Conservation (phyloP, 92 coral and sea anemone species). For the Porites rus region DNA sequence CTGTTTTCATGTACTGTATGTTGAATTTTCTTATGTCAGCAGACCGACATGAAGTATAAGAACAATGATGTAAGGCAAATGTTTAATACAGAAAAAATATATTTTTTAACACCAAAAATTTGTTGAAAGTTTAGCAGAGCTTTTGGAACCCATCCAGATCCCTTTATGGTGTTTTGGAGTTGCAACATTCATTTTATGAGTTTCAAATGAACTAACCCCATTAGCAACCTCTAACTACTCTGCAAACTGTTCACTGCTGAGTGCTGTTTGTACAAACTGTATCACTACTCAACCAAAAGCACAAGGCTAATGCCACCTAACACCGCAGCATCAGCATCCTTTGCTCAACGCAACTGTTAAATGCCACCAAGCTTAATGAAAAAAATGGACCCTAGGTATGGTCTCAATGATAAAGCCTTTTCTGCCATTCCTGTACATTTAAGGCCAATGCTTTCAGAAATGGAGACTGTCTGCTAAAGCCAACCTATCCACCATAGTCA, state of each 20-base stretch:
- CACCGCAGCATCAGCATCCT: neutral
- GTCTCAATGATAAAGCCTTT: neutral
- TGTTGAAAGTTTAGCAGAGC: too few relatives aligned
- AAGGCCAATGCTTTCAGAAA: neutral
- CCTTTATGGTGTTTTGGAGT: too few relatives aligned
- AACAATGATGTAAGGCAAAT: too few relatives aligned
- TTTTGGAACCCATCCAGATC: too few relatives aligned
- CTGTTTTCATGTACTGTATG: too few relatives aligned
- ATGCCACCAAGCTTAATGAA: neutral
- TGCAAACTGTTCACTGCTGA: neutral
- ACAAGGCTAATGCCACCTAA: constrained; percentile 1
- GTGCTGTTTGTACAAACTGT: too few relatives aligned
- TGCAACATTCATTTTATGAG: too few relatives aligned
- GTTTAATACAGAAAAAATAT: too few relatives aligned
- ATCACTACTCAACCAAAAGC: neutral
- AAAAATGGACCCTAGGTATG: neutral
- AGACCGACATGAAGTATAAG: too few relatives aligned
- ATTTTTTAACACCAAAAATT: too few relatives aligned
- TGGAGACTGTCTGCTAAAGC: neutral
- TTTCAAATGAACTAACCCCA: too few relatives aligned
- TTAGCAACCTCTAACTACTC: neutral
- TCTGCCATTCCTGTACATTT: neutral
- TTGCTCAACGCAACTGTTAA: constrained; percentile 1
- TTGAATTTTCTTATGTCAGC: too few relatives aligned
- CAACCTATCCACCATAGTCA: neutral